These are phyloP conservation scores for Corvus hawaiiensis DNA, from an alignment of 2,113 vertebrate genomes.

Conservation along the genomic window DNA sequence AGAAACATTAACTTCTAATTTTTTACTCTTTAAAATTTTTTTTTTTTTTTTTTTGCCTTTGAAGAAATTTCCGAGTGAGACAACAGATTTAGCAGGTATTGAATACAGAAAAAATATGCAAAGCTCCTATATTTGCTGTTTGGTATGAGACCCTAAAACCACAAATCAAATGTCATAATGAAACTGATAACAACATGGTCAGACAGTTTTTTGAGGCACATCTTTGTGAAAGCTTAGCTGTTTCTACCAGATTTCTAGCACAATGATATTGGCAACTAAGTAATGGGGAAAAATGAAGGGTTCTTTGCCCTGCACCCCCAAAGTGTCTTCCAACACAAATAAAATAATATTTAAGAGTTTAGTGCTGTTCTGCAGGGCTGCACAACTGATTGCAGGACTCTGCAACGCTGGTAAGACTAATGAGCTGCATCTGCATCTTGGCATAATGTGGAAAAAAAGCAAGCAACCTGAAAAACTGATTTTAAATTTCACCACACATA, in stretches of 20 bases:
- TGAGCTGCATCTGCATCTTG: background rate
- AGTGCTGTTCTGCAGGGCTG: background rate
- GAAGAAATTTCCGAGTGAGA: background rate
- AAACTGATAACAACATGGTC: background rate
- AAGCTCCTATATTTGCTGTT: background rate
- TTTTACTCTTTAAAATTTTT: background rate
- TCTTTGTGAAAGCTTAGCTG: background rate
- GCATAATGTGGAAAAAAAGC: slow-evolving; percentile 6
- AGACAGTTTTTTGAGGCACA: background rate
- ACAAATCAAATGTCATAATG: background rate
- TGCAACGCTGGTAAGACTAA: background rate
- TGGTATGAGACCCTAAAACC: background rate
- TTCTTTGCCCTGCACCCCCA: background rate
- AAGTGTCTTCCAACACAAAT: background rate
- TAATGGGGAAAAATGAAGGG: background rate
- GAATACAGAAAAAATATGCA: background rate
- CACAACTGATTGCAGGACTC: background rate
- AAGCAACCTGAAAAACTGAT: background rate
- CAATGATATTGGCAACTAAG: background rate
- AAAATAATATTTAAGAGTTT: background rate
- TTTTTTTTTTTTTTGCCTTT: background rate
- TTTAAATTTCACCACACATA: background rate
- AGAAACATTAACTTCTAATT: background rate
- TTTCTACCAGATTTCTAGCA: background rate
- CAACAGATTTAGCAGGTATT: background rate